These are phyloP conservation scores for Whitmania pigra DNA, from an alignment of 1,140 invertebrate species.

Conservation along the genomic window DNA sequence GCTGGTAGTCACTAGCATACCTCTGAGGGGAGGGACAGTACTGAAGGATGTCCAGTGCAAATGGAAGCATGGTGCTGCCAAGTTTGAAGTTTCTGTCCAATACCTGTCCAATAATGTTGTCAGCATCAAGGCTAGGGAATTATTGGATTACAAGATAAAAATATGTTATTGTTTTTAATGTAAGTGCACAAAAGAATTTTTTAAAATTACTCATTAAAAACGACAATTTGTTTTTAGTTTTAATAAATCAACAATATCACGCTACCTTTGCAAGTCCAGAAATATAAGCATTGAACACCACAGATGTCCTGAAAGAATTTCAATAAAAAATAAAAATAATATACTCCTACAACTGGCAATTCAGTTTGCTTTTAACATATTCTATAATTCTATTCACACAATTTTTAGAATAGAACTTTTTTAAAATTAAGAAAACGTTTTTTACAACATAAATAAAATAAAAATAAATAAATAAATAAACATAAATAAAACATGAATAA, in stretches of 20 bases:
- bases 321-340: not conserved
- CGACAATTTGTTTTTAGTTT: not conserved
- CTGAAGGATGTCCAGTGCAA: constrained; percentile 69
- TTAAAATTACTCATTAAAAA: not conserved
- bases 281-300: constrained; percentile 89
- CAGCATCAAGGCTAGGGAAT: no score
- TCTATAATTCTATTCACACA: no score
- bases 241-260: no score
- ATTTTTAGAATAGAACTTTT: no score
- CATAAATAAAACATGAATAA: no score
- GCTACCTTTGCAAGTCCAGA: constrained; percentile 61
- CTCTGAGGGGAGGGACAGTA: constrained; percentile 68
- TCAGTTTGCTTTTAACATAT: no score
- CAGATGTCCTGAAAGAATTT: constrained; percentile 53
- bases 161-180: not conserved
- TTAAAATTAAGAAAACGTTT: no score
- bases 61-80: constrained; percentile 69
- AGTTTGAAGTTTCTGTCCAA: constrained; percentile 85
- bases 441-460: no score
- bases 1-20: constrained; percentile 45
- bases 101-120: constrained; percentile 58
- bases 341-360: no score
- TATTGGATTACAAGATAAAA: constrained; percentile 5
- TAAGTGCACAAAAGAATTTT: not conserved
- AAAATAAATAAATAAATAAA: no score